These are phyloP conservation scores for pig (Sus scrofa) DNA, from an alignment of 2,113 vertebrate genomes.

Conservation along the genomic window T2T-Sscrofa CM000816.6:101275501-101276000, in stretches of 20 bases:
- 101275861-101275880: not conserved
- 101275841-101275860: conserved; percentile 16
- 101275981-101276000: not conserved
- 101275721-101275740: not conserved
- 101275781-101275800: conserved; percentile 2
- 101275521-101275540: not conserved
- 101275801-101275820: conserved; percentile 10
- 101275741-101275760: conserved; percentile 50
- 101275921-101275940: not conserved
- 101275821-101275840: conserved; percentile 56
- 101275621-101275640: conserved; percentile 64
- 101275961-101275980: not conserved
- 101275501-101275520: not conserved
- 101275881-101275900: not conserved
- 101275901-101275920: not conserved
- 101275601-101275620: conserved; percentile 62
- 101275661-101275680: conserved; percentile 18
- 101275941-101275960: not conserved
- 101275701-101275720: not conserved
- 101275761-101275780: conserved; percentile 57
- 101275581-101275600: conserved; percentile 55
- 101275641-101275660: conserved; percentile 66
- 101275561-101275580: conserved; percentile 58
- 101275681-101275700: not conserved
- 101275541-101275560: conserved; percentile 55